Conservation (phyloP, 2,888 invertebrate genomes). For the Eupithecia exiguata region DNA sequence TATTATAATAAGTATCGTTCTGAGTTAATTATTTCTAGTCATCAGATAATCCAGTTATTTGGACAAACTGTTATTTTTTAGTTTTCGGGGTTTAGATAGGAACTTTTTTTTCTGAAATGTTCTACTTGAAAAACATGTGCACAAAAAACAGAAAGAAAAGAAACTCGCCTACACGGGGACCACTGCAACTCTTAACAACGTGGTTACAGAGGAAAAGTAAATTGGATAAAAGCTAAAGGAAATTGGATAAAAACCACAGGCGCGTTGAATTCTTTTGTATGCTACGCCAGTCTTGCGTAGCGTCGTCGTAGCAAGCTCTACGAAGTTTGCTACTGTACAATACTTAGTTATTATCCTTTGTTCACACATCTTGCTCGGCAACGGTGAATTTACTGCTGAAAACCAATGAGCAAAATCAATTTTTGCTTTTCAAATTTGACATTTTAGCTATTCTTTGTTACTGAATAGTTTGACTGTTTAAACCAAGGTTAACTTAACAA, state of each 20-base stretch:
- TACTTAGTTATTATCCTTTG: background rate
- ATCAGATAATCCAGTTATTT: background rate
- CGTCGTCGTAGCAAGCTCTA: background rate
- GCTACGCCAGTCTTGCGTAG: background rate
- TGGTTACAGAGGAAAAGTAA: background rate
- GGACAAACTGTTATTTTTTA: background rate
- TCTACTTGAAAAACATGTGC: background rate
- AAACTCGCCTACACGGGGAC: background rate
- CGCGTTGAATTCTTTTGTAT: background rate
- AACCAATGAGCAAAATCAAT: too few species aligned
- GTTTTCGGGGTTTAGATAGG: too few species aligned
- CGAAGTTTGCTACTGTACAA: background rate
- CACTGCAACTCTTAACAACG: background rate
- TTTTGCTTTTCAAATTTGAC: too few species aligned
- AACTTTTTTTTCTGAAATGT: too few species aligned
- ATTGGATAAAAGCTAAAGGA: background rate
- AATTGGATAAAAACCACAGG: background rate
- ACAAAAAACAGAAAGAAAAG: background rate
- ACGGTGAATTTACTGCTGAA: background rate
- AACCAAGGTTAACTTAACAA: too few species aligned
- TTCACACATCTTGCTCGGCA: background rate
- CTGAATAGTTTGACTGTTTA: too few species aligned
- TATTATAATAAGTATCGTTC: too few species aligned
- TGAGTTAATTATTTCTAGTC: background rate
- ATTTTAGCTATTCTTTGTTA: too few species aligned